Percentiles rank a stretch among this genome's conserved stretches.
Conservation (phyloP, 2,888 invertebrate species). For the Pristionchus fissidentatus region DNA sequence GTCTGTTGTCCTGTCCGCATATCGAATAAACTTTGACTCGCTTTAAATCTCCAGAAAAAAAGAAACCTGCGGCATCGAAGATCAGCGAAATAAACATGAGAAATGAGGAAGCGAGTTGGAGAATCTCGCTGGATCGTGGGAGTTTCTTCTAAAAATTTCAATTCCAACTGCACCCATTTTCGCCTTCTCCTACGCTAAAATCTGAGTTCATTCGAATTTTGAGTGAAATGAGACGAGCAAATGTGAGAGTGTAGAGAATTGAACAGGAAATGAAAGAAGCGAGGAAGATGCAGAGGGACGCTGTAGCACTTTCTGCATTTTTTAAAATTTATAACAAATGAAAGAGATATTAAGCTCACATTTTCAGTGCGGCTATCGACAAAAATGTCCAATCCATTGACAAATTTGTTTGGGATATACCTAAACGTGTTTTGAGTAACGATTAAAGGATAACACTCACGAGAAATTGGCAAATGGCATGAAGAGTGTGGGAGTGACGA, state of each 20-base stretch:
- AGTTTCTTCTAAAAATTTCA: neutral
- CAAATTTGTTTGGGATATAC: neutral
- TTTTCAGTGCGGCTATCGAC: neutral
- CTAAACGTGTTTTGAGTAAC: neutral
- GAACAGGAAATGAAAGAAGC: neutral
- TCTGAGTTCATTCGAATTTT: neutral
- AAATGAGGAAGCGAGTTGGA: neutral
- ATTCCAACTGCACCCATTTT: neutral
- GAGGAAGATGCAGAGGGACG: neutral
- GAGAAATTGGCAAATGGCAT: no score
- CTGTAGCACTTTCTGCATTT: neutral
- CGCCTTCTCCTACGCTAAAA: neutral
- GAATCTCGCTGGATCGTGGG: neutral
- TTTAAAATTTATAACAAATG: neutral
- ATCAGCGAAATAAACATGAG: conserved; percentile 2
- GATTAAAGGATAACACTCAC: neutral
- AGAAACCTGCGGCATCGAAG: neutral
- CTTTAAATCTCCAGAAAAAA: no score
- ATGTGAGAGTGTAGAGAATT: neutral
- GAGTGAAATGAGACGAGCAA: neutral
- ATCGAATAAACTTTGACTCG: neutral
- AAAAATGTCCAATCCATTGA: neutral
- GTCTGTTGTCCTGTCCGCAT: neutral
- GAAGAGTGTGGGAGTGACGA: no score
- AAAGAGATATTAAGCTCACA: neutral